Base-by-base conservation (phyloP, 2,888 invertebrate genomes). In the Tetragonula carbonaria region DNA sequence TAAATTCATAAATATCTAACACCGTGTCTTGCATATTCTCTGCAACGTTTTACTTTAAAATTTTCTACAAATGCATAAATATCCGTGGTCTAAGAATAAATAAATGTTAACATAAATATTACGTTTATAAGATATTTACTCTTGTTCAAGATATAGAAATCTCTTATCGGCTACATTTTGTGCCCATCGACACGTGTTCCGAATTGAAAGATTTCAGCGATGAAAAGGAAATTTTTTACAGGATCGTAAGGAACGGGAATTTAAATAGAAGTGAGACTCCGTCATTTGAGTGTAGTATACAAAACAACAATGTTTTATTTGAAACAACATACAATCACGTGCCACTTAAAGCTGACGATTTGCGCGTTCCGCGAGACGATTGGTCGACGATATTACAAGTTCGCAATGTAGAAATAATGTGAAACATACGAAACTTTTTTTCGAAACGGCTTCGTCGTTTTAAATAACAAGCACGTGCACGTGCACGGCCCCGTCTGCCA, bases 281-380 rank as follows among this genome's bases (percentile, higher is more conserved):
- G n/a, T 3, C 2, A 53, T 8, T 21, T 55, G 55, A 83, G 45
- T 83, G 57, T 84, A 83, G 84, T 84, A 86, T 92, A 92, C 86
- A 93, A 93, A 93, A 93, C 92, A 92, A 92, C 92, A 92, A 92
- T 92, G 87, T 90, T 92, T 93, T 92, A 93, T 93, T 93, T 90
- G 89, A 92, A 93, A 92, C 90, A 91, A 93, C 92, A 91, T 93
- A 93, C 91, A 92, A 88, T 92, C 90, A 93, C 89, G 87, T 91
- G 87, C 81, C 90, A 89, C 82, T 84, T 87, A 88, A 80, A 88
- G 88, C 86, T 82, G 38, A 81, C 72, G 62, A 78, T 88, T 86
- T 87, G 84, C 86, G 85, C 76, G 81, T 90, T 86, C 82, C 84
- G 80, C 86, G 81, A 78, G 78, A 78, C 73, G 67, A 72, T 74